Conservation (phyloP, 2,888 invertebrate genomes). For the Rotaria macrura region DNA sequence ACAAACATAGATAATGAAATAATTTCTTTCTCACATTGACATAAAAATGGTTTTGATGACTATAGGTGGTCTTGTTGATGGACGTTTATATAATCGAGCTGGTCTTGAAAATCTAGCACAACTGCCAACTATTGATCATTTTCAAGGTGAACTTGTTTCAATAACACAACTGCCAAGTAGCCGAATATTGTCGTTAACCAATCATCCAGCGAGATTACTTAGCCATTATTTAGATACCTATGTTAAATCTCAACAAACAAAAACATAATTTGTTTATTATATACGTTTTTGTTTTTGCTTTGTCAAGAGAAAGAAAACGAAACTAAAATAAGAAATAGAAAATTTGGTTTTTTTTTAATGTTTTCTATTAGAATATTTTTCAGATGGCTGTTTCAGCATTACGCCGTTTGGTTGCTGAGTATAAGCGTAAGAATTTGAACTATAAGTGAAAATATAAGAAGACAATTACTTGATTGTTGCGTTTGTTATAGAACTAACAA, state of each 20-base stretch:
- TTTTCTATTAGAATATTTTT: neutral
- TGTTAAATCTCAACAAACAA: neutral
- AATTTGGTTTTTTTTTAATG: neutral
- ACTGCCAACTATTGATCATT: neutral
- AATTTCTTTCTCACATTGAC: neutral
- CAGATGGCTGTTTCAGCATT: conserved; percentile 33
- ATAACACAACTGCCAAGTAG: neutral
- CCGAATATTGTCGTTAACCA: conserved; percentile 1
- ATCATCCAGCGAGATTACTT: neutral
- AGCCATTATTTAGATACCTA: conserved; percentile 9
- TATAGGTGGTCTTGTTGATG: neutral
- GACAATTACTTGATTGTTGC: neutral
- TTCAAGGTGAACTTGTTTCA: neutral
- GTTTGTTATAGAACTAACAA: conserved; percentile 60
- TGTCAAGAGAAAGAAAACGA: neutral
- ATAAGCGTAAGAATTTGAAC: conserved; percentile 23
- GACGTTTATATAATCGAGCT: conserved; percentile 2
- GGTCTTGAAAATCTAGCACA: neutral
- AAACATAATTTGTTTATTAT: neutral
- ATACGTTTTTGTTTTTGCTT: neutral
- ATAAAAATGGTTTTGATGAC: neutral
- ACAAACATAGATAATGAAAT: no score
- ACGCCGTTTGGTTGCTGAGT: conserved; percentile 31
- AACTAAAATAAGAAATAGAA: neutral
- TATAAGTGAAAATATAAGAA: neutral